Percentiles rank a stretch among this genome's conserved stretches.
Evolutionary conservation across 2,888 invertebrate genomes (phyloP).

Genomic region (Drosophila recens): DNA sequence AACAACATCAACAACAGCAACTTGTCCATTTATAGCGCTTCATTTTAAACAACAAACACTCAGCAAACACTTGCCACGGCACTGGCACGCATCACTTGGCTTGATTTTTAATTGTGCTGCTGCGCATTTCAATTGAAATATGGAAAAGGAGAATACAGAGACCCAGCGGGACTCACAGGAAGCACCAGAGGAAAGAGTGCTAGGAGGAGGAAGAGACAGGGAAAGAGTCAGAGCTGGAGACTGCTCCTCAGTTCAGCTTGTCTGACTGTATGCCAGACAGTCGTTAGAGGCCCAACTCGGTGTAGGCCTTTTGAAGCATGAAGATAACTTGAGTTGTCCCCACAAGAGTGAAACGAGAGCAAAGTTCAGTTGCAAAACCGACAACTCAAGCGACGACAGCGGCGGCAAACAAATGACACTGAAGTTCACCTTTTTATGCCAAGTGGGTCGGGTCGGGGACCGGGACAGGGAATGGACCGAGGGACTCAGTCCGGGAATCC

Average conservation of each 20-base stretch:
- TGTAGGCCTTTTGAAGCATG: conserved; percentile 74
- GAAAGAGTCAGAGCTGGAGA: conserved; percentile 10
- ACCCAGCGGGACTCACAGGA: conserved; percentile 44
- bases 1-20: conserved; percentile 34
- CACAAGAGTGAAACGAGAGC: conserved; percentile 50
- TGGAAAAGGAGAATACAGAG: conserved; percentile 45
- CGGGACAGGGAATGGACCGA: not conserved
- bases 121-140: conserved; percentile 68
- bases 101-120: conserved; percentile 72
- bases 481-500: conserved; percentile 34
- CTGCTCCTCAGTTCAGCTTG: conserved; percentile 35
- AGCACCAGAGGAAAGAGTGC: conserved; percentile 10
- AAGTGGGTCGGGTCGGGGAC: conserved; percentile 32
- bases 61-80: conserved; percentile 57
- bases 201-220: not conserved
- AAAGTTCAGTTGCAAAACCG: conserved; percentile 57
- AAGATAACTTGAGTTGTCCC: conserved; percentile 75
- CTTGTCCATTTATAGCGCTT: conserved; percentile 69
- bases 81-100: conserved; percentile 65
- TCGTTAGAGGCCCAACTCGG: conserved; percentile 44
- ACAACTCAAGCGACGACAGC: conserved; percentile 43
- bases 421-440: conserved; percentile 70
- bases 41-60: conserved; percentile 67
- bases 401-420: conserved; percentile 68
- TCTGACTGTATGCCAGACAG: conserved; percentile 61